Evolutionary conservation across 2,888 invertebrate genomes (phyloP), one percentile per base, ranked within the genome.

Genomic region (Tyria jacobaeae): DNA sequence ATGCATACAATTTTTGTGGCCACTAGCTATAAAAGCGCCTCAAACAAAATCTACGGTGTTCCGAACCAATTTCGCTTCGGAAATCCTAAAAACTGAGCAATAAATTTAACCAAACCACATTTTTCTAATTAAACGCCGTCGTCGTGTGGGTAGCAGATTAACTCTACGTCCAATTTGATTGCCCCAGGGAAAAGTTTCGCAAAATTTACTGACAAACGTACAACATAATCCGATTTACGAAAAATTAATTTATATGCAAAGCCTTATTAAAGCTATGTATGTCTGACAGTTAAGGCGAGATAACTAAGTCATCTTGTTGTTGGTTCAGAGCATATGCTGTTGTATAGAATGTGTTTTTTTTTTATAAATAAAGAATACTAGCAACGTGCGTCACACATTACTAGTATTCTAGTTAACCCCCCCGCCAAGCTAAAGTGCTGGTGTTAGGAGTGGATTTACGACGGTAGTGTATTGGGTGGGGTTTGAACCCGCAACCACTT

Each of bases 221-320:
- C 56, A 65, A 47, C 57, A 64, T 84, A 82, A 86, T 82, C 78
- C 75, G 75, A 82, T 82, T 84, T 75, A 67, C 65, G 73, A 66
- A 68, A 70, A 75, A 76, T 78, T 75, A 78, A 82, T 85, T 85
- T 83, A 76, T 79, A 85, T 85, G 83, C 79, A 84, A 83, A 84
- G 77, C 79, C 70, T 66, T 75, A 68, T 72, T 75, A 74, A 75
- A 75, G 75, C 78, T 79, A 76, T 80, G 79, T 81, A 70, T 78
- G 67, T 44, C 41, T 37, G 44, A 12, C 10, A 10, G n/a, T n/a
- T 44, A 21, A 12, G 44, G 10, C 1, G 41, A 41, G 41, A 62
- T 71, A 27, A 12, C 31, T 54, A 41, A 53, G 10, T 24, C 37
- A 17, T n/a, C 48, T 37, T 37, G 34, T 24, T 24, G 35, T 35